Base-by-base conservation (phyloP, 2,888 invertebrate genomes). In the Mamestra brassicae region DNA sequence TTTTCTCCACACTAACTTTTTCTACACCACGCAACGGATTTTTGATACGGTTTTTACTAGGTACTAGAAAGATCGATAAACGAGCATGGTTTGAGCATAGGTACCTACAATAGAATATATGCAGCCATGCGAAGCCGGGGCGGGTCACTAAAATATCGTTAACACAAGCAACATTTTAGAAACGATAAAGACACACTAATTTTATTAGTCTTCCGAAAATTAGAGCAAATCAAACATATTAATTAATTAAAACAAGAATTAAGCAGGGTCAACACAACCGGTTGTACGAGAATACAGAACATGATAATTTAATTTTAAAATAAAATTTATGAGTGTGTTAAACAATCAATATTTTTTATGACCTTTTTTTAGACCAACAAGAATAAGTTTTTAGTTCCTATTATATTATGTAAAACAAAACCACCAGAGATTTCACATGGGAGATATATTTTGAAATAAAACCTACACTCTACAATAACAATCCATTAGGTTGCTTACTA, bases 241-340 rank as follows among this genome's bases (percentile, higher is more conserved):
- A 36, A 3, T 54, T 13, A 50, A 45, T 13, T 34, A 34, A 54
- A 54, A 17, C 36, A 17, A 61, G 26, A 55, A 62, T 55, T 15
- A 55, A 47, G 38, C 26, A 38, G 34, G 42, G 1, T n/a, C 11
- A 74, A 42, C 42, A 2, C 50, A 75, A 57, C 62, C 47, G 42
- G 75, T 57, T 63, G 42, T 57, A 13, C 15, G 42, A 63, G 15
- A 55, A 38, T 55, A 47, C 7, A 15, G 6, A 50, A 57, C 63
- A 13, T 74, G 47, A 34, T 38, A 7, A 15, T 58, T 34, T 3
- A 57, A 57, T 26, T 1, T 26, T n/a, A n/a, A n/a, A 26, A 26
- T 26, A 26, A 26, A 1, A 26, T 55, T 55, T 55, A 55, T 26
- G 55, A 17, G 13, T 34, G 13, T 34, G 13, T 36, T 13, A n/a